Evolutionary conservation across 2,888 invertebrate species (phyloP), one percentile per base, ranked within the genome.

Genomic region (Cenopis cana): DNA sequence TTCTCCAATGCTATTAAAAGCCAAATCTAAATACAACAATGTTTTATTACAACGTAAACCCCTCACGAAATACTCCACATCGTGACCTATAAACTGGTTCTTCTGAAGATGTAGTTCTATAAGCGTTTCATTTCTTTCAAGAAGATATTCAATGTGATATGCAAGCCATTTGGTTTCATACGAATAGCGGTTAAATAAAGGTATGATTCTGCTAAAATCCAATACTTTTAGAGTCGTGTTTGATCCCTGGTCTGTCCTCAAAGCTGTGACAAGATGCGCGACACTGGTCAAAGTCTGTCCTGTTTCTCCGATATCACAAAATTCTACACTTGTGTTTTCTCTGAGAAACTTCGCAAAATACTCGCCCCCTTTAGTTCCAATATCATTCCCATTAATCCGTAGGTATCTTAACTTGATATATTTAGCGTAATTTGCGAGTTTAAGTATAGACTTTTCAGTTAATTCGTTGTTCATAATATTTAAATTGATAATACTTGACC

Each of bases 81-180:
- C 95, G 70, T 95, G 95, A 0, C 94, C 94, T 14, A 93, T 90
- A 46, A 95, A 94, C 78, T 93, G 87, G 75, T 94, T 95, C 77
- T 95, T 95, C 79, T 95, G 95, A 29, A 95, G 82, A 83, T 95
- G 94, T 12, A 95, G 79, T 76, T 95, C 95, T 0, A 90, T 85
- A 41, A 95, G 85, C 4, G 85, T 86, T 52, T 76, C 77, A 57
- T 93, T 93, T 50, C 83, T 82, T 80, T 89, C 86, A 0, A 94
- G 77, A 5, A 94, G 77, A 62, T 84, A 86, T 77, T 93, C 93
- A 0, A 94, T 82, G 68, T 94, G 93, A 69, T 94, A 93, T 0
- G 94, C 94, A 1, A 94, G 80, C 89, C 91, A 93, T 84, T 90
- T 92, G 0, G 88, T 87, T 82, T 93, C 93, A 56, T 86, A 89